Conservation (phyloP, 2,797 vertebrate genomes). For the Neosilurus hyrtlii region DNA sequence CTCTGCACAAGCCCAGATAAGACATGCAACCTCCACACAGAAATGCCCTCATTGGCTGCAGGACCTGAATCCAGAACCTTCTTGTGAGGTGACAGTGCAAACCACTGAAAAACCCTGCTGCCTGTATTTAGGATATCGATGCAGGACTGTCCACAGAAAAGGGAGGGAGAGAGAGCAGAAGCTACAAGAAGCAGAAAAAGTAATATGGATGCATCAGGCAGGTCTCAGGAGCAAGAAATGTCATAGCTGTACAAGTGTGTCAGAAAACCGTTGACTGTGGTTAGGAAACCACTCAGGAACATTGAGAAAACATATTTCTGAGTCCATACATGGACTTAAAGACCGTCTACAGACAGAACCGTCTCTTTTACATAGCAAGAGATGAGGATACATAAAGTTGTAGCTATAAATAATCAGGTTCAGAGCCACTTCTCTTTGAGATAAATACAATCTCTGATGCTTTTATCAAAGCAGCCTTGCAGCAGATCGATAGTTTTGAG, state of each 20-base stretch:
- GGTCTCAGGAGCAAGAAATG: not conserved
- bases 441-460: not conserved
- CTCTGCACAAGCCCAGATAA: too few species aligned
- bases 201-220: not conserved
- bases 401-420: constrained; percentile 2
- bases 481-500: constrained; percentile 9
- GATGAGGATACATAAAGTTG: not conserved
- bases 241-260: not conserved
- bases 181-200: not conserved
- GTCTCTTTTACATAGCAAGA: not conserved
- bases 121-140: not conserved
- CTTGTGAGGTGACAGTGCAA: too few species aligned
- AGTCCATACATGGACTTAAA: not conserved
- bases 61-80: too few species aligned
- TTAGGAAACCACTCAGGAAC: not conserved
- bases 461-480: not conserved
- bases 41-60: too few species aligned
- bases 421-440: constrained; percentile 5
- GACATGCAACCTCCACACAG: too few species aligned
- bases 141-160: not conserved
- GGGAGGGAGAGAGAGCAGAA: not conserved
- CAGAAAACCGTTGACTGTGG: not conserved
- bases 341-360: not conserved
- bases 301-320: not conserved
- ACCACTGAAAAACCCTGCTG: too few species aligned